phyloP scores from a whole-genome alignment of 2,797 vertebrate species.

The Poeciliopsis gracilis region DNA sequence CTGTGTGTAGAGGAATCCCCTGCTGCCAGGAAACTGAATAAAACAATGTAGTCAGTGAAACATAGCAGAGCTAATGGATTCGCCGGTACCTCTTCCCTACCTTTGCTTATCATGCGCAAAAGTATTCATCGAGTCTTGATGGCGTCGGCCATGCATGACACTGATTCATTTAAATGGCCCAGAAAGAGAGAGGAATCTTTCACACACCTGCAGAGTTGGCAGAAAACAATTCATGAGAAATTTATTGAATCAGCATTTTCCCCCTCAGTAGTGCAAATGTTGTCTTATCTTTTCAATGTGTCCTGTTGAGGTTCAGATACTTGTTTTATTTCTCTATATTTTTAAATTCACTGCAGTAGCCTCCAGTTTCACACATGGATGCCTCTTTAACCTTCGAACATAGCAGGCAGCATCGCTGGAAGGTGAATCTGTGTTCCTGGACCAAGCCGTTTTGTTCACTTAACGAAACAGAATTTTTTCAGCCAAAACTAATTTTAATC shows the following conservation, averaged over 20 bases:
- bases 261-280: constrained; percentile 48
- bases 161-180: constrained; percentile 73
- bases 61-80: constrained; percentile 78
- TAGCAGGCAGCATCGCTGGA: constrained; percentile 11
- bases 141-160: constrained; percentile 71
- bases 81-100: constrained; percentile 62
- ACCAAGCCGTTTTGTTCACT: constrained; percentile 38
- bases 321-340: constrained; percentile 29
- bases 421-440: constrained; percentile 19
- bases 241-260: constrained; percentile 68
- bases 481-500: constrained; percentile 47
- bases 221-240: constrained; percentile 58
- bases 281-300: constrained; percentile 60
- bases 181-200: constrained; percentile 41
- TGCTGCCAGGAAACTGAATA: constrained; percentile 62
- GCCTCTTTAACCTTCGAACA: constrained; percentile 5
- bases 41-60: constrained; percentile 79
- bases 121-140: constrained; percentile 74
- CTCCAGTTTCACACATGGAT: constrained; percentile 18
- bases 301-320: constrained; percentile 25
- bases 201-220: constrained; percentile 71
- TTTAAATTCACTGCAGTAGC: constrained; percentile 32
- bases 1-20: constrained; percentile 54
- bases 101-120: constrained; percentile 75
- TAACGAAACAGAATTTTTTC: constrained; percentile 51